These are phyloP conservation scores for Malurus cyaneus DNA, from an alignment of 2,113 vertebrate species.

Conservation along the genomic window DNA sequence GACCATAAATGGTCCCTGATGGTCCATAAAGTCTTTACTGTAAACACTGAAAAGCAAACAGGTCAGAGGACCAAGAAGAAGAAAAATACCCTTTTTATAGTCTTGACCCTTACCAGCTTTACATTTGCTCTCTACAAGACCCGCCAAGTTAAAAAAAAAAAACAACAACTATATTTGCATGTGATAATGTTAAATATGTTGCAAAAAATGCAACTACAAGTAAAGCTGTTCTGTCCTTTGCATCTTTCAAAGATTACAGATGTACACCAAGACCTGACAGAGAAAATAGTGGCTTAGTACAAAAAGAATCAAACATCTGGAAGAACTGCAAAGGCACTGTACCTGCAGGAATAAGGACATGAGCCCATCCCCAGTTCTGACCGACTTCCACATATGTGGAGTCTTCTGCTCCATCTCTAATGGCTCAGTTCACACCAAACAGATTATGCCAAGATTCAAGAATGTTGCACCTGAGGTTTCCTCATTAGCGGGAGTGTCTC, in stretches of 20 bases:
- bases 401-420: background rate
- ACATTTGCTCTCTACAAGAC: background rate
- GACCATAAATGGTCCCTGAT: background rate
- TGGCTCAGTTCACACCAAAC: background rate
- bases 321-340: background rate
- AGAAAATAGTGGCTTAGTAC: background rate
- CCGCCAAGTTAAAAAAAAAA: background rate
- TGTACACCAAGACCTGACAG: background rate
- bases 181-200: background rate
- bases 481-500: background rate
- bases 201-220: background rate
- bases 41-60: conserved; percentile 34
- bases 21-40: background rate
- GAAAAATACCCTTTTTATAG: background rate
- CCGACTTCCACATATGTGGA: background rate
- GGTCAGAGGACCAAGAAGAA: background rate
- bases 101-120: background rate
- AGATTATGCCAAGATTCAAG: background rate
- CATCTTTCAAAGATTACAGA: background rate
- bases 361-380: background rate
- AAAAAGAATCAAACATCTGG: background rate
- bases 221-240: background rate
- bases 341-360: background rate
- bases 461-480: background rate
- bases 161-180: background rate